Conservation (phyloP, 2,113 vertebrate species). For the Caranx ignobilis region DNA sequence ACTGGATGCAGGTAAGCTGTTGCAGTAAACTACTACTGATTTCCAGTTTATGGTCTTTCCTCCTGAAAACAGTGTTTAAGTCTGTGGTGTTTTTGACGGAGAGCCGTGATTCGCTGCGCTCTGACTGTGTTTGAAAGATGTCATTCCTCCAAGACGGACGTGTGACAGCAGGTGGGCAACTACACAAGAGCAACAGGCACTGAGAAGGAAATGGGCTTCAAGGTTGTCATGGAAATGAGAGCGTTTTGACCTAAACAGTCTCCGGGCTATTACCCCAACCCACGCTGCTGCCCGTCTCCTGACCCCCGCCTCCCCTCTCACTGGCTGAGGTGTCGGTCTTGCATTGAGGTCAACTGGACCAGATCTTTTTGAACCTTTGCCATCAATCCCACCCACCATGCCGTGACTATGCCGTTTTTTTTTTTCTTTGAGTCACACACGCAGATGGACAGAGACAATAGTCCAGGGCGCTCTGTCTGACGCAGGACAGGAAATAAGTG, state of each 20-base stretch:
- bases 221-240: constrained; percentile 72
- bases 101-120: constrained; percentile 40
- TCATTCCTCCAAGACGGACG: constrained; percentile 36
- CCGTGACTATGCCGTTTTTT: constrained; percentile 32
- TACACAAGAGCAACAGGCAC: constrained; percentile 65
- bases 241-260: constrained; percentile 75
- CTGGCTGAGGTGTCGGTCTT: constrained; percentile 44
- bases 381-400: constrained; percentile 41
- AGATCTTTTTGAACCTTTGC: constrained; percentile 63
- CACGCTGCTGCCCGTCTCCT: constrained; percentile 34
- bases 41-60: constrained; percentile 16
- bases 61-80: constrained; percentile 36
- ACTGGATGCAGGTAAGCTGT: no score
- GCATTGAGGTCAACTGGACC: constrained; percentile 46
- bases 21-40: no score
- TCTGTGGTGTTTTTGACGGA: constrained; percentile 34
- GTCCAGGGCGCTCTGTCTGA: constrained; percentile 56
- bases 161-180: constrained; percentile 74
- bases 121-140: constrained; percentile 56
- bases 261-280: constrained; percentile 51
- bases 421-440: constrained; percentile 36
- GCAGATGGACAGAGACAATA: constrained; percentile 56
- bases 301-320: constrained; percentile 36
- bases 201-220: constrained; percentile 69
- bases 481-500: constrained; percentile 84